Evolutionary conservation across 2,888 invertebrate species (phyloP).

Genomic region (Eupelmus urozonus): DNA sequence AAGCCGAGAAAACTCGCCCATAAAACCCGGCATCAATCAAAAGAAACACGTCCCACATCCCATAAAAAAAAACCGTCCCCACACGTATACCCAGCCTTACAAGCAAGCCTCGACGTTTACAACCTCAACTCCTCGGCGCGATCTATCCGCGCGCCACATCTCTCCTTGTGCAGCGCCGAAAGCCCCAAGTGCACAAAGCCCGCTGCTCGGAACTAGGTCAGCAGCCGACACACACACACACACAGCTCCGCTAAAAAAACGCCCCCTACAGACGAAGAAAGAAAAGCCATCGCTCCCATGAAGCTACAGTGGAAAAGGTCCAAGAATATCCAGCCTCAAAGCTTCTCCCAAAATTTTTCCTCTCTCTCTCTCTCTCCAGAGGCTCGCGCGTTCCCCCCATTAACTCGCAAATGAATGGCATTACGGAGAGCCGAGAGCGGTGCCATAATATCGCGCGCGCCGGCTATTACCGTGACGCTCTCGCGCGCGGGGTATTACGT

Average conservation of each 20-base stretch:
- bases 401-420: constrained; percentile 76
- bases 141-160: background rate
- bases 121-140: background rate
- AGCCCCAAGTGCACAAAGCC: constrained; percentile 50
- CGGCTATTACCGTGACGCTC: constrained; percentile 74
- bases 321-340: background rate
- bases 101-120: constrained; percentile 3
- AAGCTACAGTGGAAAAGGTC: background rate
- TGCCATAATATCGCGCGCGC: constrained; percentile 76
- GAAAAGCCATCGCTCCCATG: constrained; percentile 28
- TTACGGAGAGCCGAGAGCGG: constrained; percentile 72
- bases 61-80: background rate
- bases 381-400: constrained; percentile 68
- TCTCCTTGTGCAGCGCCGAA: background rate
- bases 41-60: background rate
- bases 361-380: too few species aligned
- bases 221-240: constrained; percentile 19
- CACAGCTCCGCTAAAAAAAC: constrained; percentile 9
- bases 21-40: too few species aligned
- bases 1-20: too few species aligned
- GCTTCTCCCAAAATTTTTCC: background rate
- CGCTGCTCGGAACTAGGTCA: constrained; percentile 42
- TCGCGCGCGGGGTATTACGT: constrained; percentile 72
- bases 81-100: constrained; percentile 1
- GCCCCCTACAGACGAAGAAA: background rate